Conservation (phyloP, 2,113 vertebrate genomes). For the Pseudopodoces humilis region DNA sequence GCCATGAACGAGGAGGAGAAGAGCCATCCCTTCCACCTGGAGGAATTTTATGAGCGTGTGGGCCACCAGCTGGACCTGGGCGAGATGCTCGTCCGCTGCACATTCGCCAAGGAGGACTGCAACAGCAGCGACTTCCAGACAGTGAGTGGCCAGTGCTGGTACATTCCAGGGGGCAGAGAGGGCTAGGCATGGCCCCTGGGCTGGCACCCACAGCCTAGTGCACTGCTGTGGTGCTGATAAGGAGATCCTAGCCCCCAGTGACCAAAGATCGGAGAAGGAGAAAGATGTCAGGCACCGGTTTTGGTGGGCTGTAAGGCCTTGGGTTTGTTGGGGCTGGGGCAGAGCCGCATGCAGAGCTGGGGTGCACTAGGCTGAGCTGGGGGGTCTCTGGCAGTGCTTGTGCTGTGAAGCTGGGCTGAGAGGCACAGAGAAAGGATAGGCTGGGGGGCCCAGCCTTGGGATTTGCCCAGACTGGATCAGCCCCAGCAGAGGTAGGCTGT, state of each 20-base stretch:
- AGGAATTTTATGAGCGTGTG: conserved; percentile 47
- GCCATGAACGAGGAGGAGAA: background rate
- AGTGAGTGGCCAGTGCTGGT: conserved; percentile 66
- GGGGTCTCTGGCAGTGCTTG: background rate
- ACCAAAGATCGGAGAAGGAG: background rate
- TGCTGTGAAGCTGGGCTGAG: rapidly evolving
- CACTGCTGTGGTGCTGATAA: background rate
- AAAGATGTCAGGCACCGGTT: background rate
- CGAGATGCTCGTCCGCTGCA: conserved; percentile 72
- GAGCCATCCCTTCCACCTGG: conserved; percentile 54
- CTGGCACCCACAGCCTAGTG: background rate
- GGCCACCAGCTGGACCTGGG: conserved; percentile 65
- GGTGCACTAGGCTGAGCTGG: background rate
- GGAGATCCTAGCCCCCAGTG: background rate
- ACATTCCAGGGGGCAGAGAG: rapidly evolving
- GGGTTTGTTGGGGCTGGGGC: background rate
- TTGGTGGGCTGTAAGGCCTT: background rate
- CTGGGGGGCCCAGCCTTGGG: too few relatives aligned
- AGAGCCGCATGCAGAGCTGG: background rate
- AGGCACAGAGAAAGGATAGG: background rate
- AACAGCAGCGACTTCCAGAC: conserved; percentile 75
- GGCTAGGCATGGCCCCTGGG: background rate
- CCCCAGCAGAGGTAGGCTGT: background rate
- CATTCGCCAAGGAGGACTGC: conserved; percentile 59
- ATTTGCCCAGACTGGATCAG: background rate